Conservation (phyloP, 1,140 invertebrate genomes). For the Archivesica marissinica region DNA sequence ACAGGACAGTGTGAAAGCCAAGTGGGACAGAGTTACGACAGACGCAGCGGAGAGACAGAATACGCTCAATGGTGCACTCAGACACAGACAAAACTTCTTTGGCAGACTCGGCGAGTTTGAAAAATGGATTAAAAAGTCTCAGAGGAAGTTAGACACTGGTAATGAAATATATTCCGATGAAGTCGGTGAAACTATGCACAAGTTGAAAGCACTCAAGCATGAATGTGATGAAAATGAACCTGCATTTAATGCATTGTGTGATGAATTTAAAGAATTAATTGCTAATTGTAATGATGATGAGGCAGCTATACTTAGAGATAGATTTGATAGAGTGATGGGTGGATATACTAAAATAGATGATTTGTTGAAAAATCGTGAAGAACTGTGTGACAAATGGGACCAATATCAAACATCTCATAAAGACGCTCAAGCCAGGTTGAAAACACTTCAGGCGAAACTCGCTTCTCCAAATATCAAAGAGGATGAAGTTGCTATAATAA, state of each 20-base stretch:
- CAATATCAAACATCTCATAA: slow-evolving; percentile 89
- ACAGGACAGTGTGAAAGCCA: slow-evolving; percentile 89
- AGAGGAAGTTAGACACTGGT: slow-evolving; percentile 90
- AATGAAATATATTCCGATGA: slow-evolving; percentile 92
- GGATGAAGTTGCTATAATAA: slow-evolving; percentile 77
- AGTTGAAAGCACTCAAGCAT: slow-evolving; percentile 69
- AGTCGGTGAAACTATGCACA: slow-evolving; percentile 87
- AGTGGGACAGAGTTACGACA: slow-evolving; percentile 90
- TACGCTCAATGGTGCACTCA: slow-evolving; percentile 84
- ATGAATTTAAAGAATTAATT: slow-evolving; percentile 92
- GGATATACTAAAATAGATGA: slow-evolving; percentile 88
- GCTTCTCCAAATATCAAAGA: slow-evolving; percentile 88
- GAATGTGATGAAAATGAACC: slow-evolving; percentile 79
- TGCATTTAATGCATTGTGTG: slow-evolving; percentile 84
- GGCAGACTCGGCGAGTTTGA: slow-evolving; percentile 92
- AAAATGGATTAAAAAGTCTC: slow-evolving; percentile 92
- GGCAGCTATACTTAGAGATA: slow-evolving; percentile 89
- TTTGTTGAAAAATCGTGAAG: slow-evolving; percentile 88
- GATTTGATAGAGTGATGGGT: slow-evolving; percentile 89
- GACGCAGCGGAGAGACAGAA: slow-evolving; percentile 82
- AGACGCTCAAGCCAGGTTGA: slow-evolving; percentile 91
- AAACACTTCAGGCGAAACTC: slow-evolving; percentile 91
- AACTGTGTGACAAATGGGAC: slow-evolving; percentile 93
- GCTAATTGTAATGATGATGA: slow-evolving; percentile 89
- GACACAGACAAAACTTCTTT: slow-evolving; percentile 92